These are phyloP conservation scores for Caprella mutica DNA, from an alignment of 2,888 invertebrate species.

Conservation along the genomic window DNA sequence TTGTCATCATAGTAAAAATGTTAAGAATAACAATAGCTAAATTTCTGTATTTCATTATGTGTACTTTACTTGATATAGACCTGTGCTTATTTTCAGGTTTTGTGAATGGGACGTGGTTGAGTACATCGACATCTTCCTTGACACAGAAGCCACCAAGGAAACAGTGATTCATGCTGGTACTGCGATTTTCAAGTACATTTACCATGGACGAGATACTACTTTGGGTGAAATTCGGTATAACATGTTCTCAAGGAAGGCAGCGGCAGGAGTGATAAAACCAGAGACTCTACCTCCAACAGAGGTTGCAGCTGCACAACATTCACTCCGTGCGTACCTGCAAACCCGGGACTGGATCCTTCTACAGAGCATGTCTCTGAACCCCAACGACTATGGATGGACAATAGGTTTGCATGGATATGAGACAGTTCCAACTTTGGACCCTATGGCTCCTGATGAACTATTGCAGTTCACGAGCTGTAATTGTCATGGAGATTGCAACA, in stretches of 20 bases:
- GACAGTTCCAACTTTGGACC: slow-evolving; percentile 11
- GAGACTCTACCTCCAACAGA: slow-evolving; percentile 10
- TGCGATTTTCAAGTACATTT: slow-evolving; percentile 13
- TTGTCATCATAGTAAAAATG: background rate
- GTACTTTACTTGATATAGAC: too few relatives aligned
- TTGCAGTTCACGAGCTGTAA: slow-evolving; percentile 13
- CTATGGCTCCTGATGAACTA: slow-evolving; percentile 12
- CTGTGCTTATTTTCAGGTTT: background rate
- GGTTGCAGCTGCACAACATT: slow-evolving; percentile 8
- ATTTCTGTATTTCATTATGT: too few relatives aligned
- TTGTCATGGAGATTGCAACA: slow-evolving; percentile 15
- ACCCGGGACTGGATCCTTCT: slow-evolving; percentile 3
- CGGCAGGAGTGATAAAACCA: too few relatives aligned
- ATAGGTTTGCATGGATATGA: background rate
- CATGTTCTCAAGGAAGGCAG: slow-evolving; percentile 16
- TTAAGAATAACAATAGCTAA: too few relatives aligned
- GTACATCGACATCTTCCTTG: slow-evolving; percentile 15
- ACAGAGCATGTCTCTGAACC: slow-evolving; percentile 8
- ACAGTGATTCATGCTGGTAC: slow-evolving; percentile 10
- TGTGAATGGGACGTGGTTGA: slow-evolving; percentile 5
- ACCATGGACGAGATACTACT: too few relatives aligned
- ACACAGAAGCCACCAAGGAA: slow-evolving; percentile 8
- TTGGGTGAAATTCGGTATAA: slow-evolving; percentile 14
- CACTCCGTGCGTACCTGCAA: slow-evolving; percentile 3
- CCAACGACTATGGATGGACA: slow-evolving; percentile 9